phyloP scores from a whole-genome alignment of 1,140 invertebrate genomes.

The Megalonaias nervosa region DNA sequence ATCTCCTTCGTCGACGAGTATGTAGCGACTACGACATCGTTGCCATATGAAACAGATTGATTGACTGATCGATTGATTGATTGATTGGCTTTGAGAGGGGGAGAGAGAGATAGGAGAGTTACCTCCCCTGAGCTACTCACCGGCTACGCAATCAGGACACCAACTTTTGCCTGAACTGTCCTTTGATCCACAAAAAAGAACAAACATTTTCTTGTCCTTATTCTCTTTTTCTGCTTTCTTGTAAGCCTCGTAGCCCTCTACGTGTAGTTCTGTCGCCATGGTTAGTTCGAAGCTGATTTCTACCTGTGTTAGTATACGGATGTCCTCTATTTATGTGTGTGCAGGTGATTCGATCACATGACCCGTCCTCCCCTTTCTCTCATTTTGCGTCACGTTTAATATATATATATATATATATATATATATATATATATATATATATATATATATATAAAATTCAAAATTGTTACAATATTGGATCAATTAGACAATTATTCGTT shows the following conservation, averaged over 20 bases:
- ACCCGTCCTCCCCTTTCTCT: background rate
- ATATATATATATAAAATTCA: no score
- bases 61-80: no score
- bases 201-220: slow-evolving; percentile 62
- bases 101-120: background rate
- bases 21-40: no score
- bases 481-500: no score
- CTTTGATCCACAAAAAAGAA: slow-evolving; percentile 69
- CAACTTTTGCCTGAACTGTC: slow-evolving; percentile 68
- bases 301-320: background rate
- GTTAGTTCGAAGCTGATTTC: slow-evolving; percentile 2
- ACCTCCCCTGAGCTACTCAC: slow-evolving; percentile 25
- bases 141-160: slow-evolving; percentile 73
- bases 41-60: no score
- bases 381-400: no score
- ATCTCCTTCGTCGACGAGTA: no score
- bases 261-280: slow-evolving; percentile 57
- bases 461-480: no score
- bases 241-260: slow-evolving; percentile 52
- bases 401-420: no score
- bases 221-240: slow-evolving; percentile 46
- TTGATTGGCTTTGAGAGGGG: no score
- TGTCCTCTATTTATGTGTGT: background rate
- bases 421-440: no score
- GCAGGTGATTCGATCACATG: background rate